phyloP scores from a whole-genome alignment of 2,113 vertebrate species.

The Oncorhynchus clarkii region DNA sequence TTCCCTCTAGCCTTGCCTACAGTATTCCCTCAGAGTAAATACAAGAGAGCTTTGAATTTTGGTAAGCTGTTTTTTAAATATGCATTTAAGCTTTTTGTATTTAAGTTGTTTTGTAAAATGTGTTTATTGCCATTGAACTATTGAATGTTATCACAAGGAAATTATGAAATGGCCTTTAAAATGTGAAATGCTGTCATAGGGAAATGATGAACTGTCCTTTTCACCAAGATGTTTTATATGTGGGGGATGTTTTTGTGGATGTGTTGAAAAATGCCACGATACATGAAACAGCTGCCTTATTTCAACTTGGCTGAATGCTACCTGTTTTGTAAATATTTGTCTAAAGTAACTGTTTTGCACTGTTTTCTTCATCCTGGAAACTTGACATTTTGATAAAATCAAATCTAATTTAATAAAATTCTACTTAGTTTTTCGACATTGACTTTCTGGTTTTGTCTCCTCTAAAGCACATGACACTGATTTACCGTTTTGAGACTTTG shows the following conservation, averaged over 20 bases:
- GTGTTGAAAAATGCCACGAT: background rate
- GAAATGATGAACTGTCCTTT: slow-evolving; percentile 14
- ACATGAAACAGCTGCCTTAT: background rate
- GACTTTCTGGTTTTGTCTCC: background rate
- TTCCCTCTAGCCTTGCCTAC: background rate
- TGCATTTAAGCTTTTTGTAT: background rate
- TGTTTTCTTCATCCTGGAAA: slow-evolving; percentile 65
- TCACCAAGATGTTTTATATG: background rate
- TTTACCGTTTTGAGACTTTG: too few species aligned
- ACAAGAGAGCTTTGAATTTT: background rate
- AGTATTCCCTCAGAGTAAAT: background rate
- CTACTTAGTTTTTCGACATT: background rate
- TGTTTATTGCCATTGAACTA: background rate
- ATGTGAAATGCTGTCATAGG: background rate
- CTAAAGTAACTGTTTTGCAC: slow-evolving; percentile 7
- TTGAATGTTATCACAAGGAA: background rate
- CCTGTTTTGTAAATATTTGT: background rate
- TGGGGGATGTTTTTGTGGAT: background rate
- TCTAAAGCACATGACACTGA: too few species aligned
- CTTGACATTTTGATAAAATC: slow-evolving; percentile 62
- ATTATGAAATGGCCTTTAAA: background rate
- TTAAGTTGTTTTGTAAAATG: background rate
- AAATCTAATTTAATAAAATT: slow-evolving; percentile 54
- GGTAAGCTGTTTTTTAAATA: background rate
- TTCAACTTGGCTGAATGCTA: background rate